phyloP scores from a whole-genome alignment of 2,888 invertebrate genomes.

The Apodemia zela region DNA sequence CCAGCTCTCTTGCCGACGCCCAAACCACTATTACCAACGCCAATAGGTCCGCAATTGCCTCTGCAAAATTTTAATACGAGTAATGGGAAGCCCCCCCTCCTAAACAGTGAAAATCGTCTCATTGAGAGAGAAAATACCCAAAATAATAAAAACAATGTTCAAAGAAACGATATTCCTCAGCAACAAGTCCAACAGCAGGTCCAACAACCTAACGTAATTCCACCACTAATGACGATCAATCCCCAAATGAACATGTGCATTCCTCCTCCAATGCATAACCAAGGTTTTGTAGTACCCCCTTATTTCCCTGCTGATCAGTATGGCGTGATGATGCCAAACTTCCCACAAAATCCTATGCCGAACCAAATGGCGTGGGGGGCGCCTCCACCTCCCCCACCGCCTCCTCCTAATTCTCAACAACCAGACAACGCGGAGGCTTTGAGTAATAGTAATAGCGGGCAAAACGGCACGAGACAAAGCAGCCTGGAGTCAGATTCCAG shows the following conservation, averaged over 20 bases:
- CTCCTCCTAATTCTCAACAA: slow-evolving; percentile 57
- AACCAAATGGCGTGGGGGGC: slow-evolving; percentile 54
- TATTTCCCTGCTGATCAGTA: slow-evolving; percentile 66
- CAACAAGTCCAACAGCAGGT: slow-evolving; percentile 21
- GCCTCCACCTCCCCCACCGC: slow-evolving; percentile 61
- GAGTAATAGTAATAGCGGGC: slow-evolving; percentile 46
- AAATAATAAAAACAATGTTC: slow-evolving; percentile 38
- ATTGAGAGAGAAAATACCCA: slow-evolving; percentile 26
- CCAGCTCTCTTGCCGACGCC: slow-evolving; percentile 47
- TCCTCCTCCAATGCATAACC: slow-evolving; percentile 57
- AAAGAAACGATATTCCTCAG: slow-evolving; percentile 20
- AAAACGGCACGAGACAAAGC: slow-evolving; percentile 61
- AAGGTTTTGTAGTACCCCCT: slow-evolving; percentile 59
- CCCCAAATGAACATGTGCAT: slow-evolving; percentile 67
- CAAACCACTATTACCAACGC: slow-evolving; percentile 46
- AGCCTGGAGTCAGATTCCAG: slow-evolving; percentile 74
- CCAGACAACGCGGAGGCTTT: slow-evolving; percentile 41
- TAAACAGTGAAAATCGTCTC: slow-evolving; percentile 13
- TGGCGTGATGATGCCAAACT: slow-evolving; percentile 60
- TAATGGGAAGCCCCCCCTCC: not conserved
- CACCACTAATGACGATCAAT: slow-evolving; percentile 63
- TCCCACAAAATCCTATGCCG: slow-evolving; percentile 43
- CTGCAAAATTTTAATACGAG: slow-evolving; percentile 35
- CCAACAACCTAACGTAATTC: slow-evolving; percentile 46
- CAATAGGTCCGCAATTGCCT: slow-evolving; percentile 59